Conservation (phyloP, 2,888 invertebrate genomes). For the Ommatoiulus sabulosus region DNA sequence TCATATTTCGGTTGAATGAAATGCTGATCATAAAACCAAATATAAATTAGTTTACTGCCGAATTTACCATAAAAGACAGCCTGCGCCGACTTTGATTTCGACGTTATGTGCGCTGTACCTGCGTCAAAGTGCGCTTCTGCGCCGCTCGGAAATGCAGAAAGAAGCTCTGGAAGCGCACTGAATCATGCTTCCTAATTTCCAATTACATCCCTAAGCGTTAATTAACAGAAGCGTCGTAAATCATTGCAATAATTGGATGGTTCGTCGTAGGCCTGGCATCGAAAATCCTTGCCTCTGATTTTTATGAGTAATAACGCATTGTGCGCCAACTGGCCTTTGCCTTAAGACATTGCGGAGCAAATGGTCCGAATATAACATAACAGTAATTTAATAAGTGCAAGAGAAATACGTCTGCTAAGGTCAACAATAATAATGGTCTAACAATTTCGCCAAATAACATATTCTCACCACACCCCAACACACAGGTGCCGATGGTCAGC, state of each 20-base stretch:
- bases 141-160: neutral
- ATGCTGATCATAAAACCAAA: slow-evolving; percentile 1
- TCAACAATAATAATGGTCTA: neutral
- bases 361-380: neutral
- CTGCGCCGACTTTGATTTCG: neutral
- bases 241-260: neutral
- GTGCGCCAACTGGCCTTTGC: slow-evolving; percentile 19
- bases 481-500: neutral
- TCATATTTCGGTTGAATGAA: neutral
- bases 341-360: slow-evolving; percentile 6
- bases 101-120: neutral
- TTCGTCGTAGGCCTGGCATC: neutral
- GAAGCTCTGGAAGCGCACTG: neutral
- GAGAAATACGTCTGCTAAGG: neutral
- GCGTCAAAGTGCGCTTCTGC: neutral
- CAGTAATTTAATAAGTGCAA: neutral
- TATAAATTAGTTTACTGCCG: slow-evolving; percentile 12
- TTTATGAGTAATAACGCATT: neutral
- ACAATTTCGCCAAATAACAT: neutral
- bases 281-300: neutral
- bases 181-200: slow-evolving; percentile 3
- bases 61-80: neutral
- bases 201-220: slow-evolving; percentile 19
- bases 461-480: neutral
- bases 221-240: slow-evolving; percentile 11